Evolutionary conservation across 2,888 invertebrate genomes (phyloP).

Genomic region (Gnatocerus cornutus): DNA sequence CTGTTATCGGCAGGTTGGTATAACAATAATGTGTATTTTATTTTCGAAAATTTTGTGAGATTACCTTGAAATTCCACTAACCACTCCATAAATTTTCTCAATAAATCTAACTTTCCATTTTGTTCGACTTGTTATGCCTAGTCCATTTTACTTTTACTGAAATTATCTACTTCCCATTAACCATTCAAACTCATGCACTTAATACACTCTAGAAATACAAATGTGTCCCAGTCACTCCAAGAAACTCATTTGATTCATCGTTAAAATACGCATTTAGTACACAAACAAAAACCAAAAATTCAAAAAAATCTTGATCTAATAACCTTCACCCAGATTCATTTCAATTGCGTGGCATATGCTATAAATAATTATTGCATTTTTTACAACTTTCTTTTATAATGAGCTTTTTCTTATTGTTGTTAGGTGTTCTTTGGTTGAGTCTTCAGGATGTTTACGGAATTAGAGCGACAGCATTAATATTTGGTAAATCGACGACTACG

Average conservation of each 20-base stretch:
- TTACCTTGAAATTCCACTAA: too few species aligned
- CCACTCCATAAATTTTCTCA: constrained; percentile 5
- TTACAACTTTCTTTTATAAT: constrained; percentile 39
- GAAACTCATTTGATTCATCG: constrained; percentile 14
- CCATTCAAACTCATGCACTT: constrained; percentile 23
- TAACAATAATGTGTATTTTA: constrained; percentile 17
- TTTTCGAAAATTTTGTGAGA: too few species aligned
- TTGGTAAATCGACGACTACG: constrained; percentile 74
- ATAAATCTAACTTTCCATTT: constrained; percentile 47
- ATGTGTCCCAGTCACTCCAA: constrained; percentile 15
- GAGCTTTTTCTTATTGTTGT: constrained; percentile 23
- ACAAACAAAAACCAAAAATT: not conserved
- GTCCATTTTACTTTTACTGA: constrained; percentile 45
- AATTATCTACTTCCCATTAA: constrained; percentile 37
- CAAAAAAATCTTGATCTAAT: not conserved
- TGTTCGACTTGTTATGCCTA: constrained; percentile 42
- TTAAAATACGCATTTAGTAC: constrained; percentile 13
- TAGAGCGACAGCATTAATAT: constrained; percentile 77
- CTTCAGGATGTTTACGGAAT: constrained; percentile 74
- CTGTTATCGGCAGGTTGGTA: constrained; percentile 73
- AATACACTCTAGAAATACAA: constrained; percentile 19
- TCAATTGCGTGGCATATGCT: constrained; percentile 28
- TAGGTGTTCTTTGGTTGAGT: constrained; percentile 72
- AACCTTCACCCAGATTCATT: constrained; percentile 46
- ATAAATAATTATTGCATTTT: constrained; percentile 34